These are phyloP conservation scores for Batillaria attramentaria DNA, from an alignment of 1,140 invertebrate genomes.

Conservation along the genomic window DNA sequence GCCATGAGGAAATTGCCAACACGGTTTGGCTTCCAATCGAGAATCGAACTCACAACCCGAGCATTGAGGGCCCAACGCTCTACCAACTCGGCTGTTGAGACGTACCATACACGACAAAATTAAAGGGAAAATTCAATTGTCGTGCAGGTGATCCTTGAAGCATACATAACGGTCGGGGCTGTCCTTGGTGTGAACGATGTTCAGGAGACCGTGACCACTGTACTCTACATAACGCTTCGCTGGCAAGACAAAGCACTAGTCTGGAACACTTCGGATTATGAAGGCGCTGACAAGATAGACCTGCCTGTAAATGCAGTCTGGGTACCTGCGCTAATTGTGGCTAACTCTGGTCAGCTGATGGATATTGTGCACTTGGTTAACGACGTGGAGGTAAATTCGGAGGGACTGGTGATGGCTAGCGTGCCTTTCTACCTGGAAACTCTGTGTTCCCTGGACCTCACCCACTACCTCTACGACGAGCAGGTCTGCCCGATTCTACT, in stretches of 20 bases:
- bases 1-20: no score
- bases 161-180: slow-evolving; percentile 9
- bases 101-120: not conserved
- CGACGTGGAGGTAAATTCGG: not conserved
- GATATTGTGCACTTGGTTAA: not conserved
- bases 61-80: not conserved
- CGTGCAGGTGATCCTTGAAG: not conserved
- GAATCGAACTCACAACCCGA: no score
- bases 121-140: not conserved
- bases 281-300: slow-evolving; percentile 64
- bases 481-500: slow-evolving; percentile 45
- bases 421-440: slow-evolving; percentile 82
- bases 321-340: slow-evolving; percentile 41
- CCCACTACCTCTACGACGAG: slow-evolving; percentile 51
- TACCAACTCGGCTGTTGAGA: not conserved
- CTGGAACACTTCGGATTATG: slow-evolving; percentile 77
- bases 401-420: not conserved
- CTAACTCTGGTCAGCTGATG: slow-evolving; percentile 32
- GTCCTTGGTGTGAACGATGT: slow-evolving; percentile 41
- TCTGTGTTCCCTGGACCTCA: slow-evolving; percentile 72
- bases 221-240: slow-evolving; percentile 30
- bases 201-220: slow-evolving; percentile 37
- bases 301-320: slow-evolving; percentile 38
- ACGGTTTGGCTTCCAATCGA: no score
- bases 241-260: slow-evolving; percentile 40